Evolutionary conservation across 2,797 vertebrate genomes (phyloP).

Genomic region (Poliocrania exsul): DNA sequence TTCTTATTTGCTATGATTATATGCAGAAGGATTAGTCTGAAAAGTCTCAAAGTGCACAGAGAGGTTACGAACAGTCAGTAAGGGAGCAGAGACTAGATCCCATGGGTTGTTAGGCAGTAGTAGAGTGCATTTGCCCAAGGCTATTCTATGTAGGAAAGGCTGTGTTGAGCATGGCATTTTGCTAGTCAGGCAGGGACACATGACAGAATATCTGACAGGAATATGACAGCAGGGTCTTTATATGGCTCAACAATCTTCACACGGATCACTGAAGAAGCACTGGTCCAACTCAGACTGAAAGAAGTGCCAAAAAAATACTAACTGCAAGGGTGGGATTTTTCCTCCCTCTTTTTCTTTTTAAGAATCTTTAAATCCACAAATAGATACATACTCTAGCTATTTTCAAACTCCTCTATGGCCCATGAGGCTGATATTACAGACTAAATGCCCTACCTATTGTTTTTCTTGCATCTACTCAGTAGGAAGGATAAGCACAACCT

Average conservation of each 20-base stretch:
- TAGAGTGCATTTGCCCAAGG: slow-evolving; percentile 66
- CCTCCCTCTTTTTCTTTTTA: background rate
- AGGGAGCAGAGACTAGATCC: slow-evolving; percentile 65
- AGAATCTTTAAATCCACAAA: background rate
- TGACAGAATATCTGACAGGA: slow-evolving; percentile 51
- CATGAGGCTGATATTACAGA: background rate
- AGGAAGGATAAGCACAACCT: background rate
- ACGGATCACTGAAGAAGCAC: slow-evolving; percentile 37
- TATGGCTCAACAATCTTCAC: slow-evolving; percentile 49
- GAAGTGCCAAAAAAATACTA: background rate
- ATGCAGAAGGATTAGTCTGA: slow-evolving; percentile 19
- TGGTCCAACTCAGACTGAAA: background rate
- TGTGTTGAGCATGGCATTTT: slow-evolving; percentile 62
- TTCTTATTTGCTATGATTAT: background rate
- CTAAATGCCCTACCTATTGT: background rate
- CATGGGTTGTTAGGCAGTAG: slow-evolving; percentile 59
- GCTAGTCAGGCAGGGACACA: slow-evolving; percentile 51
- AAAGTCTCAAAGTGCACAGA: slow-evolving; percentile 53
- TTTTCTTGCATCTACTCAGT: background rate
- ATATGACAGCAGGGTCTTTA: slow-evolving; percentile 59
- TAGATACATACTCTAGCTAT: background rate
- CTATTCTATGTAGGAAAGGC: slow-evolving; percentile 57
- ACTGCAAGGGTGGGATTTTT: background rate
- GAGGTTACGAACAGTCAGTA: slow-evolving; percentile 39
- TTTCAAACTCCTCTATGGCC: background rate